These are phyloP conservation scores for Actinostola sp. DNA, from an alignment of 92 coral and sea anemone genomes.

Conservation along the genomic window DNA sequence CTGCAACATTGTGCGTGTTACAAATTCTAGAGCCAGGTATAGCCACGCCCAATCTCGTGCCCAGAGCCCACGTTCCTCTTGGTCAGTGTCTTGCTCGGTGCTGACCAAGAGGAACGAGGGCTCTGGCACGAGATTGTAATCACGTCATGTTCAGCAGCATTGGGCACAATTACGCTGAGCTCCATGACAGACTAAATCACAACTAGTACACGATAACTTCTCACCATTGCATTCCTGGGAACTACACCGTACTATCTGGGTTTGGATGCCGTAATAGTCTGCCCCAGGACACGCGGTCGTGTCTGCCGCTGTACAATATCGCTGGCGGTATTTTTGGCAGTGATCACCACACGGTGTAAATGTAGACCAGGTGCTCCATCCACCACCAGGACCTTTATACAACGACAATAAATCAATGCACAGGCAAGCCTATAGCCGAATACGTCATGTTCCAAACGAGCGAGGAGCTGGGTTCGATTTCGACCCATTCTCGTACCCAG, in stretches of 20 bases:
- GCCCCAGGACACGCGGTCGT: slow-evolving; percentile 69
- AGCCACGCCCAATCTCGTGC: no score
- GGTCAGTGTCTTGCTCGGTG: no score
- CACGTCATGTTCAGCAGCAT: no score
- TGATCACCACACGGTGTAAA: slow-evolving; percentile 67
- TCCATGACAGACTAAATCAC: no score
- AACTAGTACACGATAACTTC: neutral
- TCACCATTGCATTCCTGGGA: slow-evolving; percentile 67
- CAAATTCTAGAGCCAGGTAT: no score
- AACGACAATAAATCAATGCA: slow-evolving; percentile 7
- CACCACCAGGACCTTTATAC: slow-evolving; percentile 56
- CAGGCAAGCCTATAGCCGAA: no score
- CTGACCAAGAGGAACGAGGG: no score
- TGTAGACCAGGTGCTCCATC: slow-evolving; percentile 77
- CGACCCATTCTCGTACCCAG: no score
- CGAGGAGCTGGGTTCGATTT: neutral
- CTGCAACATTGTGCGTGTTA: no score
- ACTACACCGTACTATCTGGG: slow-evolving; percentile 57
- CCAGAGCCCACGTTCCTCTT: no score
- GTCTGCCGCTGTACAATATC: slow-evolving; percentile 75
- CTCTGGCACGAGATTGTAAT: no score
- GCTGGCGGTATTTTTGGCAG: slow-evolving; percentile 74
- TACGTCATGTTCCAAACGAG: neutral
- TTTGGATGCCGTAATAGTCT: slow-evolving; percentile 59
- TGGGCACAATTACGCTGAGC: no score